Evolutionary conservation across 2,113 vertebrate genomes (phyloP), one percentile per base, ranked within the genome.

Genomic region (Sylvietta virens): DNA sequence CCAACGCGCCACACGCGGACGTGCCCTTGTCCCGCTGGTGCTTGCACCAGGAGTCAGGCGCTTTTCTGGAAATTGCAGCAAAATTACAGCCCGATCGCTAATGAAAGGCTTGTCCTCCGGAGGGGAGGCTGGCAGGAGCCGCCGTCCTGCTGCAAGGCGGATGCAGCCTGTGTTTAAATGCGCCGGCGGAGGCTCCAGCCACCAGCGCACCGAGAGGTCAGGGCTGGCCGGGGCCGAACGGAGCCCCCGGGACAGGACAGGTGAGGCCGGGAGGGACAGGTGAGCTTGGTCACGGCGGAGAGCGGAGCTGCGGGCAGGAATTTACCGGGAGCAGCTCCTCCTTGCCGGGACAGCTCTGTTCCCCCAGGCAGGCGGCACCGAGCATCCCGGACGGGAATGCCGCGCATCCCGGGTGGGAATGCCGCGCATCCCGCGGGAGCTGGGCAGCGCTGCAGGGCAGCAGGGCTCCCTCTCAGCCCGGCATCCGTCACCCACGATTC

Each of bases 1-100:
- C 6, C 12, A 26, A 9, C 1, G 1, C 0, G 0, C 14, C 6
- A 3, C 5, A 3, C 1, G 3, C 6, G 0, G 11, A 15, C 0
- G 16, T 26, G 60, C 22, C 70, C 66, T 22, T 11, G 2, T 85
- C 80, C 81, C 15, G 18, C 47, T 6, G 51, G 39, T 3, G 5
- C 18, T 74, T 6, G 22, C 42, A 62, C 61, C 8, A 47, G 65
- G 78, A 24, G n/a, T 2, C 16, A 23, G 88, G 85, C 19, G 3
- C 62, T 77, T 40, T 30, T 28, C 74, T 28, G 66, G 27, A 61
- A 90, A 88, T 82, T 21, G 92, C 88, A 42, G 92, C 74, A 24
- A 85, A 94, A 94, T 92, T 56, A 53, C 90, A 72, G 88, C 44
- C 85, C 20, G 70, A 5, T 65, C 74, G 13, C 7, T 90, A 72